phyloP scores from a whole-genome alignment of 2,797 vertebrate genomes.

The Selene dorsalis region DNA sequence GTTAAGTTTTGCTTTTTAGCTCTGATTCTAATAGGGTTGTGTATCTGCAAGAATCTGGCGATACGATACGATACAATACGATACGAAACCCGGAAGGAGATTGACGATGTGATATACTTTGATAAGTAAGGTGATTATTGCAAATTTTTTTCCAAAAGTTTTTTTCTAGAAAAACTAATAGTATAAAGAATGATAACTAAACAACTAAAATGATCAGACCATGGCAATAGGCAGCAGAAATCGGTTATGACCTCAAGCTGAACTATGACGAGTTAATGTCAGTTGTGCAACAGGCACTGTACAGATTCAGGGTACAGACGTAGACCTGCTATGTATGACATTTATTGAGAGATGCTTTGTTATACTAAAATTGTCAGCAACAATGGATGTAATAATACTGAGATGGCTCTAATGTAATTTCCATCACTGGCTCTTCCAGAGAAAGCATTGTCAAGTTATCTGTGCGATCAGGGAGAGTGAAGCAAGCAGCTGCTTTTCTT shows the following conservation, averaged over 20 bases:
- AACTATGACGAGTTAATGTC: background rate
- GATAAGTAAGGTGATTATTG: too few relatives aligned
- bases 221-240: background rate
- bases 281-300: background rate
- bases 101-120: too few relatives aligned
- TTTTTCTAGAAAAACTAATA: too few relatives aligned
- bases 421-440: background rate
- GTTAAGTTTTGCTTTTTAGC: background rate
- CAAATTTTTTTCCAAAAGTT: too few relatives aligned
- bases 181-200: too few relatives aligned
- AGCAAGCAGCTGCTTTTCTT: constrained; percentile 10
- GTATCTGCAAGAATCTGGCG: too few relatives aligned
- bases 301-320: background rate
- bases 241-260: background rate
- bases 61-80: too few relatives aligned
- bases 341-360: background rate
- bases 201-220: background rate
- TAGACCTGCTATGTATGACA: background rate
- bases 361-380: background rate
- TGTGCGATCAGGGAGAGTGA: background rate
- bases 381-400: background rate
- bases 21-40: too few relatives aligned
- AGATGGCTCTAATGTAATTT: background rate
- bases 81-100: too few relatives aligned
- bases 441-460: background rate